phyloP scores from a whole-genome alignment of 1,140 invertebrate genomes.

The Diploscapter pachys region DNA sequence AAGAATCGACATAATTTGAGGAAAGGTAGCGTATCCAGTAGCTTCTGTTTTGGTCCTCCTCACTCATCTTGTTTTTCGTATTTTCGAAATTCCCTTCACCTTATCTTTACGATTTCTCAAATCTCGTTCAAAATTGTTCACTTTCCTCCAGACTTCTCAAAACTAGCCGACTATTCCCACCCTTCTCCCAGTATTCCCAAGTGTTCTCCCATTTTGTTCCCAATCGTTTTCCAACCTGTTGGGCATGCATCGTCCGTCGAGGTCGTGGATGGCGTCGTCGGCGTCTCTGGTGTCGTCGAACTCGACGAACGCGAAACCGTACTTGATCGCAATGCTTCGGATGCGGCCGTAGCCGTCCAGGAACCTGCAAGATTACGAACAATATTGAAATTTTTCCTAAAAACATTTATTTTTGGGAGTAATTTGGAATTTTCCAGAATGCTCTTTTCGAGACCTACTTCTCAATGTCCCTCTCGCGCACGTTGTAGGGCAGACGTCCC shows the following conservation, averaged over 20 bases:
- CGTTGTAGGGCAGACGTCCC: slow-evolving; percentile 81
- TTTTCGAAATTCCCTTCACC: no score
- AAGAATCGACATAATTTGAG: no score
- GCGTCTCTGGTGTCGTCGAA: slow-evolving; percentile 96
- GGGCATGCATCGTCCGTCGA: slow-evolving; percentile 85
- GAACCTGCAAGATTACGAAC: slow-evolving; percentile 64
- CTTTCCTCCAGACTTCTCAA: slow-evolving; percentile 26
- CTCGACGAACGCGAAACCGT: slow-evolving; percentile 98
- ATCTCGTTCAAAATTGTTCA: no score
- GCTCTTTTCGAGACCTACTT: slow-evolving; percentile 59
- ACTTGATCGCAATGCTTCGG: slow-evolving; percentile 91
- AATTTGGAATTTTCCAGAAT: no score
- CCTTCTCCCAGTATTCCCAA: no score
- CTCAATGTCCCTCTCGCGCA: slow-evolving; percentile 89
- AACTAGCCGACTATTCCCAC: no score
- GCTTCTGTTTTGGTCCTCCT: no score
- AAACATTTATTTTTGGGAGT: neutral
- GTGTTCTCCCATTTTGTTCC: no score
- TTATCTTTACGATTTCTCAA: no score
- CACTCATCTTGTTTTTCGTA: no score
- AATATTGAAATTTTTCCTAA: neutral
- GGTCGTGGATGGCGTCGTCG: slow-evolving; percentile 93
- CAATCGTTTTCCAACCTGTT: no score
- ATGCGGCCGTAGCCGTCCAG: slow-evolving; percentile 93
- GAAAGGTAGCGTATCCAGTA: no score